Evolutionary conservation across 2,113 vertebrate genomes (phyloP).

Genomic region (Origma solitaria): DNA sequence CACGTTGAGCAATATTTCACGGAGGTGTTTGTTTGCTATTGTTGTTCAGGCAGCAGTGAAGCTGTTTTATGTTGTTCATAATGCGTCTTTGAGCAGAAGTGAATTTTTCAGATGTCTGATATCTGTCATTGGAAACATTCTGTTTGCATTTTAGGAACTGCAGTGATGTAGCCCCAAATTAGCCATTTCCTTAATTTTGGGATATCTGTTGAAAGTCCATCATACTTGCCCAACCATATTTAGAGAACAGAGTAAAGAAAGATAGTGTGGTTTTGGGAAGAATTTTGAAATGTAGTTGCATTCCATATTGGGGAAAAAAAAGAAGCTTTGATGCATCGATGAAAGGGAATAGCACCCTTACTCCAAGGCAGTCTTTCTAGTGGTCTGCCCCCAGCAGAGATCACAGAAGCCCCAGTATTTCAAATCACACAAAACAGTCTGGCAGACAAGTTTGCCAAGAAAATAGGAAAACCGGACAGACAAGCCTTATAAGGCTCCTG

Average conservation of each 20-base stretch:
- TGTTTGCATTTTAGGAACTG: background rate
- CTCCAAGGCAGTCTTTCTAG: background rate
- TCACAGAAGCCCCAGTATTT: background rate
- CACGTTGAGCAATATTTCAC: background rate
- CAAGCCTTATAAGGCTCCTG: background rate
- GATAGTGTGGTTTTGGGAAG: background rate
- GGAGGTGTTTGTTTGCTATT: background rate
- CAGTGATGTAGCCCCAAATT: background rate
- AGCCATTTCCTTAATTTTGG: background rate
- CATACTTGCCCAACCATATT: background rate
- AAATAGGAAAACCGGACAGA: background rate
- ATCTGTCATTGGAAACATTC: background rate
- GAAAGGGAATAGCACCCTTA: conserved; percentile 2
- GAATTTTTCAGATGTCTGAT: background rate
- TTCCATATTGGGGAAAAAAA: background rate
- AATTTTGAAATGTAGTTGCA: background rate
- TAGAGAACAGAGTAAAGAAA: background rate
- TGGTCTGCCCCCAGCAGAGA: conserved; percentile 11
- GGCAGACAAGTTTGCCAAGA: background rate
- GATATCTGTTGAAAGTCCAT: background rate
- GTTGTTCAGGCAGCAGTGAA: background rate
- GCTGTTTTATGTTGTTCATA: background rate
- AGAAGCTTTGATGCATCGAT: background rate
- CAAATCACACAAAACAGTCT: background rate
- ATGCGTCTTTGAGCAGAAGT: background rate